Conservation (phyloP, 2,113 vertebrate genomes). For the Hippolais icterina region DNA sequence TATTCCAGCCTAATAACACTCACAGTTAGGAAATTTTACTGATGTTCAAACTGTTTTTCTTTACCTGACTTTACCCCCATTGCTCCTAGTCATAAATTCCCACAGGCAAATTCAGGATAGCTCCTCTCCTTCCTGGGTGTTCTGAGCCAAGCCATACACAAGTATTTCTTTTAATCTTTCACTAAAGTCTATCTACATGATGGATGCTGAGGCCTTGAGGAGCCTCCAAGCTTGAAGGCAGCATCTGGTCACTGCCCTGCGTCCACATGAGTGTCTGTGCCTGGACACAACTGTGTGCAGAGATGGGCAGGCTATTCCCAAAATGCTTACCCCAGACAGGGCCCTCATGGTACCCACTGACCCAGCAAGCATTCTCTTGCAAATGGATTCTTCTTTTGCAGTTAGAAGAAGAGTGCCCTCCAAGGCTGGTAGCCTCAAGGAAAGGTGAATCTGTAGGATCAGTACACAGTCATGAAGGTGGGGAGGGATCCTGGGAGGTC, state of each 20-base stretch:
- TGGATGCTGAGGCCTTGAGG: background rate
- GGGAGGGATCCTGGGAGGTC: background rate
- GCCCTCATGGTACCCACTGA: background rate
- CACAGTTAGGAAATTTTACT: slow-evolving; percentile 57
- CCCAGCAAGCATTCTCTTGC: background rate
- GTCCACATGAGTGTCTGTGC: background rate
- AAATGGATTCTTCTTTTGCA: background rate
- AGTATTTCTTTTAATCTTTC: background rate
- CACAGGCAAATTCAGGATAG: background rate
- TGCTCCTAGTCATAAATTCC: slow-evolving; percentile 32
- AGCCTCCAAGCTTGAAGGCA: background rate
- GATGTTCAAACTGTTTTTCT: slow-evolving; percentile 56
- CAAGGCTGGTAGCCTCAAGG: background rate
- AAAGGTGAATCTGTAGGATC: background rate
- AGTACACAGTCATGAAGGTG: background rate
- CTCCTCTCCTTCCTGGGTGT: slow-evolving; percentile 54
- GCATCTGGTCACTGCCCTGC: background rate
- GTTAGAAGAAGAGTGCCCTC: background rate
- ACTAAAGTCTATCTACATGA: background rate
- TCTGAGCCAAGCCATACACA: slow-evolving; percentile 30
- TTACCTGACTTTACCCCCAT: slow-evolving; percentile 59
- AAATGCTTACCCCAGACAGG: background rate
- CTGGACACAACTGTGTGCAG: background rate
- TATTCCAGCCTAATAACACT: slow-evolving; percentile 55
- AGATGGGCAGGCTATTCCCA: background rate